A percentile compares a stretch with the other conserved stretches of the same genome.
phyloP scores from a whole-genome alignment of 2,888 invertebrate species.

The Dugesia japonica region DNA sequence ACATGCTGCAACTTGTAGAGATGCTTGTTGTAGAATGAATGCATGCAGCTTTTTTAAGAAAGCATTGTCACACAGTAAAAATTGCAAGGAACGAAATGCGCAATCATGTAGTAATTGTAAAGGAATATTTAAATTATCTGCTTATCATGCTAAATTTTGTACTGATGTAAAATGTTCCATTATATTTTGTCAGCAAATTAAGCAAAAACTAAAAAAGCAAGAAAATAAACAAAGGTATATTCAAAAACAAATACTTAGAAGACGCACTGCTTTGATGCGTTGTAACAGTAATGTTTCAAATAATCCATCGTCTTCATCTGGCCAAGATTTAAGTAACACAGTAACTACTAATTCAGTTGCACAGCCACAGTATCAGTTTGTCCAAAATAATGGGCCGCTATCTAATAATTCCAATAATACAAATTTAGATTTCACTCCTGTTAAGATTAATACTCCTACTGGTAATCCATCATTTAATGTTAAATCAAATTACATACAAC shows the following conservation, averaged over 20 bases:
- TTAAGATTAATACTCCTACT: not conserved
- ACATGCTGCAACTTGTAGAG: conserved; percentile 88
- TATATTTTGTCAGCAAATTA: conserved; percentile 94
- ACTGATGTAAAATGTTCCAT: conserved; percentile 74
- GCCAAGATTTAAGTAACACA: not conserved
- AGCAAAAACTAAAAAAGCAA: conserved; percentile 89
- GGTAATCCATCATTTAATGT: not conserved
- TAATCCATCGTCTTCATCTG: not conserved
- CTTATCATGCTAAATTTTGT: conserved; percentile 97
- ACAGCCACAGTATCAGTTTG: not conserved
- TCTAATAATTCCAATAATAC: conserved; percentile 13
- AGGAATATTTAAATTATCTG: conserved; percentile 89
- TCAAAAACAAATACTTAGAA: conserved; percentile 54
- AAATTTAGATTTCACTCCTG: conserved; percentile 1
- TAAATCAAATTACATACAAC: not conserved
- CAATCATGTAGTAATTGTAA: conserved; percentile 96
- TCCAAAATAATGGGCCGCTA: not conserved
- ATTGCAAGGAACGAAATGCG: conserved; percentile 61
- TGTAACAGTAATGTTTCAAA: conserved; percentile 31
- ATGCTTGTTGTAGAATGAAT: conserved; percentile 88
- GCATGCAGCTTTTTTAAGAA: conserved; percentile 98
- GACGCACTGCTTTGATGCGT: conserved; percentile 49
- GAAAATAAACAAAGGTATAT: conserved; percentile 72
- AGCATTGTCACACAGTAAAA: conserved; percentile 89
- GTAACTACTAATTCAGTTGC: conserved; percentile 4